Conservation (phyloP, 2,797 vertebrate genomes). For the Pipistrellus nathusii region DNA sequence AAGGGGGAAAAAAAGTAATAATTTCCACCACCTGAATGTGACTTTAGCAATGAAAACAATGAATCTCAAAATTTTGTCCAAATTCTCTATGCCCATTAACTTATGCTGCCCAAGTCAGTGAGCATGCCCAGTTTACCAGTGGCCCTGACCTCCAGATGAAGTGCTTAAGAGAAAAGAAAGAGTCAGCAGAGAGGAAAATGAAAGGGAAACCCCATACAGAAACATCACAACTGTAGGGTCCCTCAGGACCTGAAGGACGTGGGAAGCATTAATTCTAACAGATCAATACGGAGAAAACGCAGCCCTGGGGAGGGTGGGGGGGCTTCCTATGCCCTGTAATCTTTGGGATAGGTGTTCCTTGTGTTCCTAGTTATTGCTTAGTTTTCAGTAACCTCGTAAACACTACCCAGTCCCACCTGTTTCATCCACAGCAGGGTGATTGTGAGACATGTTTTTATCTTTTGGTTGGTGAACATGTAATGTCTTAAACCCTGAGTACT, state of each 20-base stretch:
- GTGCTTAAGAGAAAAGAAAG: neutral
- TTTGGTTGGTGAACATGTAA: constrained; percentile 20
- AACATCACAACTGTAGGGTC: neutral
- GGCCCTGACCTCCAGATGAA: neutral
- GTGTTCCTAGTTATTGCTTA: constrained; percentile 3
- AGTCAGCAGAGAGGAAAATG: neutral
- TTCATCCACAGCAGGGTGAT: constrained; percentile 35
- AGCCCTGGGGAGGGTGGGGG: neutral
- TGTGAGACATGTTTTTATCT: neutral
- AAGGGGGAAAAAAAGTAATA: neutral
- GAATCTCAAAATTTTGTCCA: neutral
- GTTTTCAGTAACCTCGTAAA: constrained; percentile 38
- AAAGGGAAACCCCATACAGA: neutral
- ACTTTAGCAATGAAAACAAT: constrained; percentile 12
- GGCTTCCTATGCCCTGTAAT: neutral
- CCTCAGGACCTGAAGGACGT: neutral
- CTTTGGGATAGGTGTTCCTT: neutral
- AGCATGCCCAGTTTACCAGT: neutral
- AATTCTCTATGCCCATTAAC: neutral
- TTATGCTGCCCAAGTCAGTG: neutral
- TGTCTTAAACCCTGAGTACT: neutral
- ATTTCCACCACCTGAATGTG: neutral
- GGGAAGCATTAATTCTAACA: neutral
- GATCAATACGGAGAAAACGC: neutral
- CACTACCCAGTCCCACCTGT: neutral